These are phyloP conservation scores for Harpagifer antarcticus DNA, from an alignment of 2,797 vertebrate species.

Conservation along the genomic window DNA sequence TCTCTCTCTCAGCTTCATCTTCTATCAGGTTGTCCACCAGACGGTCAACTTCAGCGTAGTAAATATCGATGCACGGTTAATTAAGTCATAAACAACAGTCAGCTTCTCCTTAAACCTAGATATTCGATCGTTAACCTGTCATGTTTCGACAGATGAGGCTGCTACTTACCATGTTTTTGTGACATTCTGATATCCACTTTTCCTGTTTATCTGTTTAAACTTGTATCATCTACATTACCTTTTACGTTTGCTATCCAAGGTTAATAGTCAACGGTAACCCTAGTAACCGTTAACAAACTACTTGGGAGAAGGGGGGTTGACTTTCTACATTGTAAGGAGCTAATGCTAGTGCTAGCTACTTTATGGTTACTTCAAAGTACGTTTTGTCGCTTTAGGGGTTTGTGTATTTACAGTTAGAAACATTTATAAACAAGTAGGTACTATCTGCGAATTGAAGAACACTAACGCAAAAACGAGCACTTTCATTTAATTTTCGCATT, in stretches of 20 bases:
- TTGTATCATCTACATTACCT: background rate
- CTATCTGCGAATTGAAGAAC: background rate
- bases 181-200: background rate
- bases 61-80: background rate
- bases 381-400: rapidly evolving
- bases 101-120: background rate
- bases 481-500: slow-evolving; percentile 3
- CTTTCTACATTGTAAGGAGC: background rate
- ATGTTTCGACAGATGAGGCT: background rate
- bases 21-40: slow-evolving; percentile 89
- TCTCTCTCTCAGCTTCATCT: slow-evolving; percentile 88
- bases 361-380: too few species aligned
- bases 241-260: background rate
- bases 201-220: background rate
- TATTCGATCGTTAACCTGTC: too few species aligned
- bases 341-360: background rate
- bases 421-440: too few species aligned
- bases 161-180: slow-evolving; percentile 20
- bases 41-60: slow-evolving; percentile 21
- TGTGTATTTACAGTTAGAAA: background rate
- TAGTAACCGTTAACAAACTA: slow-evolving; percentile 46
- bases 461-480: background rate
- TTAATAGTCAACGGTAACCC: slow-evolving; percentile 30
- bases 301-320: rapidly evolving
- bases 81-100: background rate